Conservation (phyloP, 2,888 invertebrate species). For the Coenonympha arcania region DNA sequence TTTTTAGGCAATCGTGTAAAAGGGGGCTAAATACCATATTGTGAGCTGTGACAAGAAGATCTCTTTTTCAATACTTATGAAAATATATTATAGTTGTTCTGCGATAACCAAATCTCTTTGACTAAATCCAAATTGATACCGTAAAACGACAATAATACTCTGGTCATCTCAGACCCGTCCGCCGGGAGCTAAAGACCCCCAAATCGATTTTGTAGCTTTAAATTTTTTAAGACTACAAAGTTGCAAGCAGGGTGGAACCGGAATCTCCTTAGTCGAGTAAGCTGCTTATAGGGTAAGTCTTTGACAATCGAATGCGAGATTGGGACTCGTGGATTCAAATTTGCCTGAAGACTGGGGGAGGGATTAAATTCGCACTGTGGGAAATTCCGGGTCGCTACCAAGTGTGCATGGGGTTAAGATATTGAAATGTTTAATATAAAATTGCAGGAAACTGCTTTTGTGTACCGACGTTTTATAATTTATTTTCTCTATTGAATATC, state of each 20-base stretch:
- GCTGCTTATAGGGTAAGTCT: slow-evolving; percentile 64
- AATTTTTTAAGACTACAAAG: slow-evolving; percentile 59
- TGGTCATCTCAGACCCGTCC: slow-evolving; percentile 20
- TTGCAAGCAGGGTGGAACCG: slow-evolving; percentile 36
- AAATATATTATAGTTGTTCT: neutral
- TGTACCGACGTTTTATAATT: too few relatives aligned
- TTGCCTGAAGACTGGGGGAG: slow-evolving; percentile 26
- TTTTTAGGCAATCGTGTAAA: too few relatives aligned
- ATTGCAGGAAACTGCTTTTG: too few relatives aligned
- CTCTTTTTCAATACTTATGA: too few relatives aligned
- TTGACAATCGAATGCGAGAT: slow-evolving; percentile 62
- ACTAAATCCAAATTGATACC: slow-evolving; percentile 11
- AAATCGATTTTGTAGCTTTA: slow-evolving; percentile 35
- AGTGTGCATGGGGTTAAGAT: neutral
- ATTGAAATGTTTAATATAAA: neutral
- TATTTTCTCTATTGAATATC: too few relatives aligned
- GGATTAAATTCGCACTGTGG: slow-evolving; percentile 22
- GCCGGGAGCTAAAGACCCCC: slow-evolving; percentile 10
- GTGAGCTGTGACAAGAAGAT: too few relatives aligned
- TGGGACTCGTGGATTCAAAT: slow-evolving; percentile 40
- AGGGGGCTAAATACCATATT: too few relatives aligned
- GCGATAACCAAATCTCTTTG: neutral
- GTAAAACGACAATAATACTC: slow-evolving; percentile 17
- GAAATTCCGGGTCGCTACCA: neutral
- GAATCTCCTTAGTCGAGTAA: slow-evolving; percentile 67